Conservation (phyloP, 2,797 vertebrate genomes). For the Hippopotamyrus pictus region DNA sequence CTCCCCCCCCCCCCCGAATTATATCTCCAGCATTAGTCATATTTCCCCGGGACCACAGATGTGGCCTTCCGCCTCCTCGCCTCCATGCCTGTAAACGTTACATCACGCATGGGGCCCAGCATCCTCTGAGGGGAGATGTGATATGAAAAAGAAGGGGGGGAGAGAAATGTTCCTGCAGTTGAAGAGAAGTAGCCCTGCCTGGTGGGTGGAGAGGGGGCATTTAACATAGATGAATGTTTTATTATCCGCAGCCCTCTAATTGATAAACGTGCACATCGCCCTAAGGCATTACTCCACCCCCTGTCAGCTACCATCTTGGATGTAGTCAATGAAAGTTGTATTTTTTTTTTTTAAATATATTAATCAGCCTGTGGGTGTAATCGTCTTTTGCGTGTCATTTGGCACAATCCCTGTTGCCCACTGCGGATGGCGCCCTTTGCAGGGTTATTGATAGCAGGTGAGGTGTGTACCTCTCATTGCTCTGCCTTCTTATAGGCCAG, state of each 20-base stretch:
- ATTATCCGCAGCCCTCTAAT: not conserved
- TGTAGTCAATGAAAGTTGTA: not conserved
- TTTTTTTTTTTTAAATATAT: not conserved
- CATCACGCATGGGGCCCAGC: not conserved
- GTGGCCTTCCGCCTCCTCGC: not conserved
- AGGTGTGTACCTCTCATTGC: not conserved
- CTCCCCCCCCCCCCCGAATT: not conserved
- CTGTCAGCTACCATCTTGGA: not conserved
- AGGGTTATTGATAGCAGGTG: not conserved
- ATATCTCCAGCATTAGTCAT: not conserved
- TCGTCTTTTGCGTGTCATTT: not conserved
- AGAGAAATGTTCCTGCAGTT: not conserved
- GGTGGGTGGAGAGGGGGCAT: not conserved
- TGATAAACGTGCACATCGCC: not conserved
- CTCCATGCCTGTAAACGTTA: not conserved
- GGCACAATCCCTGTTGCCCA: not conserved
- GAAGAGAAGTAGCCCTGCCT: not conserved
- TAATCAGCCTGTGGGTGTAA: not conserved
- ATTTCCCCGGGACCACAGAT: not conserved
- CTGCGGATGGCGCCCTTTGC: not conserved
- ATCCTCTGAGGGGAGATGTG: not conserved
- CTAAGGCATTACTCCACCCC: not conserved
- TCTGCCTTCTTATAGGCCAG: not conserved
- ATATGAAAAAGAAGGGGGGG: not conserved
- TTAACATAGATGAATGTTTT: not conserved